These are phyloP conservation scores for Harlomillsia oculata DNA, from an alignment of 1,140 invertebrate genomes.

Conservation along the genomic window DNA sequence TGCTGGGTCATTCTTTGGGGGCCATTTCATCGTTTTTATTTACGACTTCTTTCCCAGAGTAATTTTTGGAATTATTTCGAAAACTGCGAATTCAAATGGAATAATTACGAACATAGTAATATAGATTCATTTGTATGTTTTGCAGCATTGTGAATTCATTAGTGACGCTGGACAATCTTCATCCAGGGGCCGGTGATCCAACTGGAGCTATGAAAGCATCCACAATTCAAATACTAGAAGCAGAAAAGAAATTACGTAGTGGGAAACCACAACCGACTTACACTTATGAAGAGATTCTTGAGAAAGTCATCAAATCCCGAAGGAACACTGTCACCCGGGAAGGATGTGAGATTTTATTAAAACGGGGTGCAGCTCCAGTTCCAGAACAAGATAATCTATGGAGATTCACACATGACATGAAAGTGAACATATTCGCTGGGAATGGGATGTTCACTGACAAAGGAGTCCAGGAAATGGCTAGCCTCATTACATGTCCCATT, in stretches of 20 bases:
- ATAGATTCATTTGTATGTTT: slow-evolving; percentile 7
- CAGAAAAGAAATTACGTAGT: not conserved
- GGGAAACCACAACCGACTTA: not conserved
- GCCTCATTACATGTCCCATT: not conserved
- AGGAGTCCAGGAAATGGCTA: slow-evolving; percentile 2
- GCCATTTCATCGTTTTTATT: slow-evolving; percentile 70
- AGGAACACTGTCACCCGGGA: slow-evolving; percentile 11
- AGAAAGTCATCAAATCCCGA: slow-evolving; percentile 3
- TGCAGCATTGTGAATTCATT: slow-evolving; percentile 4
- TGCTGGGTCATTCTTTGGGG: slow-evolving; percentile 71
- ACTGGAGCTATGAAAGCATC: too few relatives aligned
- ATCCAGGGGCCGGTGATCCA: not conserved
- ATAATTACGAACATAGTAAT: too few relatives aligned
- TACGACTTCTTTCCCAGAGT: slow-evolving; percentile 62
- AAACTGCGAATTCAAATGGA: too few relatives aligned
- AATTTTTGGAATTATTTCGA: slow-evolving; percentile 43
- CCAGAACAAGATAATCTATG: not conserved
- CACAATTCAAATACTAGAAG: too few relatives aligned
- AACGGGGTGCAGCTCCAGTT: slow-evolving; percentile 4
- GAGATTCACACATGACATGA: slow-evolving; percentile 13
- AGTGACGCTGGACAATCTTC: slow-evolving; percentile 16
- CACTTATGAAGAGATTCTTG: slow-evolving; percentile 8
- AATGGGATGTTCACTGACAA: not conserved
- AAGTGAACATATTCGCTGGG: not conserved
- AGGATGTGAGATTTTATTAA: slow-evolving; percentile 3